Evolutionary conservation across 2,113 vertebrate genomes (phyloP).

Genomic region (Laterallus jamaicensis): DNA sequence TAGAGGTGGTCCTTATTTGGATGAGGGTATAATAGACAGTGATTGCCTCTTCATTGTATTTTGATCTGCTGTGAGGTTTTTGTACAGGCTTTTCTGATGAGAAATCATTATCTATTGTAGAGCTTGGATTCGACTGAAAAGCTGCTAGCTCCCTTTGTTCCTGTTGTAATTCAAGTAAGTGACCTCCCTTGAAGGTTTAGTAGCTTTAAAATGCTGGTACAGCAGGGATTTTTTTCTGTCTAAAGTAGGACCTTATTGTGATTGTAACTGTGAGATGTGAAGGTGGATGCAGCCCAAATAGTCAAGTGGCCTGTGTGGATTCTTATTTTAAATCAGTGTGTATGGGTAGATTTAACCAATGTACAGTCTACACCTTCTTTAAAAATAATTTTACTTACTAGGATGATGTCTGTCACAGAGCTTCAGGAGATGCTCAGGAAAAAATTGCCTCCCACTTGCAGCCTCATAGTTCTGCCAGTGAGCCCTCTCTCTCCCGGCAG

Average conservation of each 20-base stretch:
- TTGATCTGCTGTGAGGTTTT: not conserved
- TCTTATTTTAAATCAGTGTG: not conserved
- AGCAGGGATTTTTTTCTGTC: not conserved
- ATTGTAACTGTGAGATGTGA: not conserved
- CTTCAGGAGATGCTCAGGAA: slow-evolving; percentile 5
- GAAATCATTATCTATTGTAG: slow-evolving; percentile 60
- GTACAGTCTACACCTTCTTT: not conserved
- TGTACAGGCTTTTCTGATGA: not conserved
- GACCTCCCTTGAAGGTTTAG: not conserved
- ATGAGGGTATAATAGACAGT: not conserved
- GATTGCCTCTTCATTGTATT: not conserved
- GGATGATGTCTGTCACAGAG: slow-evolving; percentile 58
- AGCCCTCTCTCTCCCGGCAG: slow-evolving; percentile 75
- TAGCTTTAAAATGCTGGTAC: not conserved
- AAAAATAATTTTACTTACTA: slow-evolving; percentile 44
- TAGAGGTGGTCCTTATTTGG: not conserved
- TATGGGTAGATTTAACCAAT: not conserved
- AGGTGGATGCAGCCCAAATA: not conserved
- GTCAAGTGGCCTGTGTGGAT: not conserved
- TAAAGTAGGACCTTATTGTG: not conserved
- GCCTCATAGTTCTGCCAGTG: slow-evolving; percentile 67
- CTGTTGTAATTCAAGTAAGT: slow-evolving; percentile 70
- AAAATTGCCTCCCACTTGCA: slow-evolving; percentile 8
- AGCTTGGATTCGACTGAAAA: slow-evolving; percentile 84
- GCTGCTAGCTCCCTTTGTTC: slow-evolving; percentile 73